phyloP scores from a whole-genome alignment of 2,888 invertebrate species.

The Cataglyphis cursor region DNA sequence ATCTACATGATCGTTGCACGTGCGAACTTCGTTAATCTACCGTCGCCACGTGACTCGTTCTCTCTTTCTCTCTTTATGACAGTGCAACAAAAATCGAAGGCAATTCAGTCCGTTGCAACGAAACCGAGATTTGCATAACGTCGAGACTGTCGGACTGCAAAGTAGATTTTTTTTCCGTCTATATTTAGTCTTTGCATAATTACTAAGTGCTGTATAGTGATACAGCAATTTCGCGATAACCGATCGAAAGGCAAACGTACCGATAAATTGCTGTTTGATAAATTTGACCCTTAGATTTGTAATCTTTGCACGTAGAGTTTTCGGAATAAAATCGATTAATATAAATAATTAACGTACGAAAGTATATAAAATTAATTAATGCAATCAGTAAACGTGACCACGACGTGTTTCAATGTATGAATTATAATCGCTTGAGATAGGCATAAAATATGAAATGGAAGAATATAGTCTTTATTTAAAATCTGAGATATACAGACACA shows the following conservation, averaged over 20 bases:
- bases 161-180: background rate
- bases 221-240: background rate
- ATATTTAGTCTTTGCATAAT: background rate
- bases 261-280: background rate
- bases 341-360: background rate
- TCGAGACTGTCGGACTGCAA: background rate
- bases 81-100: background rate
- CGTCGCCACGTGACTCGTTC: slow-evolving; percentile 9
- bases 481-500: background rate
- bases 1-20: slow-evolving; percentile 8
- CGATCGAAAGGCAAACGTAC: background rate
- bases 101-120: background rate
- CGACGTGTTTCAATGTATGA: background rate
- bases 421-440: background rate
- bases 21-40: slow-evolving; percentile 11
- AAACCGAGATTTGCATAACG: slow-evolving; percentile 23
- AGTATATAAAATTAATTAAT: background rate
- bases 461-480: slow-evolving; percentile 11
- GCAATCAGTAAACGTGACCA: background rate
- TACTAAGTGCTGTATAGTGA: background rate
- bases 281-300: background rate
- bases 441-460: background rate
- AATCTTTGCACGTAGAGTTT: background rate
- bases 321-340: background rate
- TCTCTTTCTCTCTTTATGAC: background rate